phyloP scores from a whole-genome alignment of 1,140 invertebrate genomes.

The Scaptomyza pallida region DNA sequence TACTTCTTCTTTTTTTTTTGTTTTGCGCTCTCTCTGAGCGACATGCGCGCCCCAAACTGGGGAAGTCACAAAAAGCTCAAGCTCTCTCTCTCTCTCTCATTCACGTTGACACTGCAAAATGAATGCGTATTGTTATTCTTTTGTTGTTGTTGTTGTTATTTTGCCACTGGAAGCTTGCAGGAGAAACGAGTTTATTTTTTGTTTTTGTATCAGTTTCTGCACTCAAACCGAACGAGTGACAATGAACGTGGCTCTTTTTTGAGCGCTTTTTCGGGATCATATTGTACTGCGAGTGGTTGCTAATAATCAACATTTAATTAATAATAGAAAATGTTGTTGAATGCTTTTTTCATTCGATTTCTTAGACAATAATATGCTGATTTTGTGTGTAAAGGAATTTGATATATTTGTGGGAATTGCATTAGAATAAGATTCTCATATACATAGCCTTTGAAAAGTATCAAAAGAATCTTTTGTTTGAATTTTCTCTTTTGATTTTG shows the following conservation, averaged over 20 bases:
- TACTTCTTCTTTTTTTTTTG: constrained; percentile 14
- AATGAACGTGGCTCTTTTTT: constrained; percentile 32
- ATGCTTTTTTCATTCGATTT: constrained; percentile 13
- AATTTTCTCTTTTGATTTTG: not conserved
- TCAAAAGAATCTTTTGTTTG: constrained; percentile 5
- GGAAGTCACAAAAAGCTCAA: constrained; percentile 51
- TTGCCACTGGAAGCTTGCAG: constrained; percentile 53
- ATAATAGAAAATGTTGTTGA: constrained; percentile 37
- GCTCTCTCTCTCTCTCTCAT: constrained; percentile 13
- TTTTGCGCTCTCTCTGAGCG: constrained; percentile 30
- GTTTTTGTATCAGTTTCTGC: constrained; percentile 31
- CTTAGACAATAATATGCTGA: constrained; percentile 36
- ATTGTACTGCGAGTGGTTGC: not conserved
- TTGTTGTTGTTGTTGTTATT: constrained; percentile 25
- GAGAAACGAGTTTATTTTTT: constrained; percentile 62
- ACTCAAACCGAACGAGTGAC: not conserved
- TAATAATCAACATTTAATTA: constrained; percentile 64
- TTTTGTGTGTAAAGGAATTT: constrained; percentile 48
- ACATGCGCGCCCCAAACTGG: constrained; percentile 29
- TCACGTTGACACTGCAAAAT: constrained; percentile 53
- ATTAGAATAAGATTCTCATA: not conserved
- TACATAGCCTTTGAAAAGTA: not conserved
- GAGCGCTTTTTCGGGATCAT: constrained; percentile 40
- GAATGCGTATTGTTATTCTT: constrained; percentile 62
- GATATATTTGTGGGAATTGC: constrained; percentile 60